A percentile compares a stretch with the other conserved stretches of the same genome.
These are phyloP conservation scores for Araneus ventricosus DNA, from an alignment of 1,140 invertebrate species.

Conservation along the genomic window DNA sequence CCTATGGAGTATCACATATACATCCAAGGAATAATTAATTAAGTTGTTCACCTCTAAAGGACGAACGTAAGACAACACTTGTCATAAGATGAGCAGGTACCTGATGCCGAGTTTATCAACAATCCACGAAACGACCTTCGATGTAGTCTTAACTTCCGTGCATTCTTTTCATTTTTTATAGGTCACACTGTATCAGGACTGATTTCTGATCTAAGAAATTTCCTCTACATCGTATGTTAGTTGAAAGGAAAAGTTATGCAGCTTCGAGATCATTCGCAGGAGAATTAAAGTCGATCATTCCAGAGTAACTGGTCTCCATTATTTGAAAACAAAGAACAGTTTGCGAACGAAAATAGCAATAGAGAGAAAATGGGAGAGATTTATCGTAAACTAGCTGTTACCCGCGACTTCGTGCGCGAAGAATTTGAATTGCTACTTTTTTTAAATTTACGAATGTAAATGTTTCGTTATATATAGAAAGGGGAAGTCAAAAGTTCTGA, in stretches of 20 bases:
- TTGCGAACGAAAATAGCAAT: too few species aligned
- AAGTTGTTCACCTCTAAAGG: constrained; percentile 51
- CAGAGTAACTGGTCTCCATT: too few species aligned
- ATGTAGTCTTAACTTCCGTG: background rate
- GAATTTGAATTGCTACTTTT: too few species aligned
- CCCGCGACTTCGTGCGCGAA: too few species aligned
- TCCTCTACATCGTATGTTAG: background rate
- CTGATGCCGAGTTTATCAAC: constrained; percentile 14
- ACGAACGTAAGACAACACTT: constrained; percentile 5
- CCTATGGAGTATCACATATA: background rate
- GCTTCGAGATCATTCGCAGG: background rate
- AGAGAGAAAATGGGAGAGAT: too few species aligned
- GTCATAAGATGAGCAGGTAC: background rate
- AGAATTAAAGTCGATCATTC: background rate
- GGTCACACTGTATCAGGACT: background rate
- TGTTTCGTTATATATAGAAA: too few species aligned
- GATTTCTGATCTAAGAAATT: background rate
- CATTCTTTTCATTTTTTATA: background rate
- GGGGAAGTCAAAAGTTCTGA: too few species aligned
- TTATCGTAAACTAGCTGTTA: too few species aligned
- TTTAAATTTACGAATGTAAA: too few species aligned
- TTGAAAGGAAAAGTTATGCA: background rate
- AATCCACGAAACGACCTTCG: background rate
- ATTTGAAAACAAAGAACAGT: too few species aligned
- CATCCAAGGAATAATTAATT: background rate